Base-by-base conservation (phyloP, 2,113 vertebrate species). In the Pleuronectes platessa region DNA sequence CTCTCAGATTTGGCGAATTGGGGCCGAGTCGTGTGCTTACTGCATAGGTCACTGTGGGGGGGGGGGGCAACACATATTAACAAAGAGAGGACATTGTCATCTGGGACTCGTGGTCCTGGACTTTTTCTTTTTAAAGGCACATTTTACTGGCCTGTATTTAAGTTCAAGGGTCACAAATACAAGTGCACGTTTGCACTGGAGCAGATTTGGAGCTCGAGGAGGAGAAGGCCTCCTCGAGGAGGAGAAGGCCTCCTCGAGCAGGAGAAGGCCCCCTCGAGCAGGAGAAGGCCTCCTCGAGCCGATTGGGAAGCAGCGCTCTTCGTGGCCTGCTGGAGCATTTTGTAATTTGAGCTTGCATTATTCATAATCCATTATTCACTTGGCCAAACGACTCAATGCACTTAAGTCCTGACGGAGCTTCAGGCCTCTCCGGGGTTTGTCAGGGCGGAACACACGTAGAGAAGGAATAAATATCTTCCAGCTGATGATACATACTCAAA, bases 391-490 rank as follows among this genome's bases (percentile, higher is more conserved):
- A 51, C 31, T 47, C 60, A 24, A 24, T 20, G 49, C 53, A 51
- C 55, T 27, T 47, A 10, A 8, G 35, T 27, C 24, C 64, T 31
- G 66, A 74, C 67, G 35, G 84, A 40, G 60, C 24, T 1, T 49
- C 26, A 2, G 81, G 74, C 73, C 84, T 84, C 79, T 86, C 78
- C 84, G 63, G 76, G 79, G 76, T 69, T 31, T 64, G 72, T 82
- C 55, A 23, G 68, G 55, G 56, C 74, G 70, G 51, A 66, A 53
- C 58, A 76, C 56, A 76, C 14, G 2, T 0, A 65, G 21, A 62
- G 61, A 68, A 76, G 63, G 58, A 85, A 74, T 67, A 75, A 56
- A 80, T 65, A 78, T 83, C 82, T 61, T 63, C 80, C 71, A 55
- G 68, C 76, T 59, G 64, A 82, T 61, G 73, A 79, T 65, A 78